Evolutionary conservation across 2,888 invertebrate species (phyloP).

Genomic region (Tetropium fuscum): DNA sequence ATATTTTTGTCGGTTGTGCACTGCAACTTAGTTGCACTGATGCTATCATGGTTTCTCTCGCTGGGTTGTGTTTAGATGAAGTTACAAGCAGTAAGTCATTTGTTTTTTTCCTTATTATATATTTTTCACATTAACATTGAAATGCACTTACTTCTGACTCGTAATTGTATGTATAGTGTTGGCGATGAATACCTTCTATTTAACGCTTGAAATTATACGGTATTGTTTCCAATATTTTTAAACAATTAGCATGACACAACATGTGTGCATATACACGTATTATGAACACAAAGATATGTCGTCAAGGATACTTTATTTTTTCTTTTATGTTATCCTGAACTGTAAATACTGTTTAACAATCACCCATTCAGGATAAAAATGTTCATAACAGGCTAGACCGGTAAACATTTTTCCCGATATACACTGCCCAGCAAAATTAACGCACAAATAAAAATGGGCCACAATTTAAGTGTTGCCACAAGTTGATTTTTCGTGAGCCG

Average conservation of each 20-base stretch:
- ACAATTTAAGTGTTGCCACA: too few relatives aligned
- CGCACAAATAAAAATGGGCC: too few relatives aligned
- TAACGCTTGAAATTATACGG: slow-evolving; percentile 6
- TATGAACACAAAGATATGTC: slow-evolving; percentile 7
- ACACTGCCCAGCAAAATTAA: too few relatives aligned
- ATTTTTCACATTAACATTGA: slow-evolving; percentile 24
- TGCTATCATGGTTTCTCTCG: slow-evolving; percentile 45
- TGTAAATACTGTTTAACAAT: too few relatives aligned
- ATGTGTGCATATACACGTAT: slow-evolving; percentile 18
- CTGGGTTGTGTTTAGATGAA: slow-evolving; percentile 39
- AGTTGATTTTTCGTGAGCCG: too few relatives aligned
- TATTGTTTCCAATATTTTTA: slow-evolving; percentile 18
- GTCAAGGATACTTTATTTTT: slow-evolving; percentile 7
- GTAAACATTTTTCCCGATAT: too few relatives aligned
- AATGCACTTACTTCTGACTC: slow-evolving; percentile 23
- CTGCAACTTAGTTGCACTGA: slow-evolving; percentile 52
- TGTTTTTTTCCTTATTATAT: slow-evolving; percentile 22
- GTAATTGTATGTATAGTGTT: slow-evolving; percentile 20
- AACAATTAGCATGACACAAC: slow-evolving; percentile 12
- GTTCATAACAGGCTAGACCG: too few relatives aligned
- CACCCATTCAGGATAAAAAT: too few relatives aligned
- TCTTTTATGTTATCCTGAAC: too few relatives aligned
- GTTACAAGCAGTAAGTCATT: slow-evolving; percentile 36
- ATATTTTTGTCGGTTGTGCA: slow-evolving; percentile 47
- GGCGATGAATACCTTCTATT: slow-evolving; percentile 20